Base-by-base conservation (phyloP, 2,797 vertebrate species). In the Dipus sagitta region DNA sequence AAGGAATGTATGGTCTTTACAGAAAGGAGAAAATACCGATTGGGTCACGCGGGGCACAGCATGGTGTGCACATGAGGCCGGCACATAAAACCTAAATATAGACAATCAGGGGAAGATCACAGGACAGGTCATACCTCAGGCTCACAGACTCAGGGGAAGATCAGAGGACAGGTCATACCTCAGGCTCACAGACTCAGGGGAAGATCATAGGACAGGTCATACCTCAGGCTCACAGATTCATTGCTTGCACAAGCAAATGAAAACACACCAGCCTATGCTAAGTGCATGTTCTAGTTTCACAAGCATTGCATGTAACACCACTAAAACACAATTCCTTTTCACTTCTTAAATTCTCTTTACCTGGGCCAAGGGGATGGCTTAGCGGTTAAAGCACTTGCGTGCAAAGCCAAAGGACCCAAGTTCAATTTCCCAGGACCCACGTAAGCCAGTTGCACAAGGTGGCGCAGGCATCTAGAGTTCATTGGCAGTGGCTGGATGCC, bases 1-100 rank as follows among this genome's bases (percentile, higher is more conserved):
- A 54, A 90, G 79, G 79, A 88, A 95, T 95, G 74, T 92, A 77
- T 47, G 80, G 26, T 87, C 90, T 72, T 64, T 38, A 38, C 28
- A 91, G 79, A 75, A 96, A 93, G 79, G 9, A 78, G 52, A 47
- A 70, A 72, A 64, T 75, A n/a, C 0, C 0, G 67, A 70, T 42
- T 34, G 70, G 85, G 54, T 75, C 62, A 88, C 28, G 81, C 30
- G 8, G 15, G n/a, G 70, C 32, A 81, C n/a, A 68, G 81, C 77
- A 72, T 23, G n/a, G n/a, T n/a, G 18, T 74, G 81, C 71, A 24
- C 81, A 64, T 28, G 81, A 83, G 9, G 1, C 62, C 75, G 76
- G 67, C 3, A 20, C 10, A 7, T 62, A 12, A 85, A 92, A 38
- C 70, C 65, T 71, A 64, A 71, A 58, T 28, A 42, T 17, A 79